phyloP scores from a whole-genome alignment of 2,113 vertebrate genomes.

The Irena cyanogastra region DNA sequence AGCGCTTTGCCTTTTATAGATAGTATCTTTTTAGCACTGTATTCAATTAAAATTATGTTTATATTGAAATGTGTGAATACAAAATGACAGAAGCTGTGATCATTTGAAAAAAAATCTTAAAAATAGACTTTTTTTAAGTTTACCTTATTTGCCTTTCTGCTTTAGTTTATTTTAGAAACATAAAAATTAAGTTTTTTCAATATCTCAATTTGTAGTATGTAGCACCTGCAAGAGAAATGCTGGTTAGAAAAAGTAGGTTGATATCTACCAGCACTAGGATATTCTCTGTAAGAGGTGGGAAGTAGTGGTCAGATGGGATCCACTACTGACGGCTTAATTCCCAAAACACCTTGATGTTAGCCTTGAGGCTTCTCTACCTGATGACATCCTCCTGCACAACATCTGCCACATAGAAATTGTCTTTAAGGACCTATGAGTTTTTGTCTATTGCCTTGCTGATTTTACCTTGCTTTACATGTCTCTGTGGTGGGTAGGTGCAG shows the following conservation, averaged over 20 bases:
- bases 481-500: background rate
- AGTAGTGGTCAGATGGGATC: background rate
- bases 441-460: background rate
- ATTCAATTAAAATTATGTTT: background rate
- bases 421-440: background rate
- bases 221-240: background rate
- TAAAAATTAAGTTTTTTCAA: background rate
- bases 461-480: background rate
- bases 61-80: background rate
- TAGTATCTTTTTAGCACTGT: background rate
- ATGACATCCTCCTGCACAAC: background rate
- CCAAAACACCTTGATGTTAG: rapidly evolving
- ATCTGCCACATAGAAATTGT: background rate
- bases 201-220: background rate
- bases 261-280: background rate
- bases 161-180: background rate
- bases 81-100: background rate
- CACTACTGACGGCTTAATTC: background rate
- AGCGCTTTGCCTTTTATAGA: background rate
- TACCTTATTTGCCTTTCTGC: background rate
- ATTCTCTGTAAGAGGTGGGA: background rate
- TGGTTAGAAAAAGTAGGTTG: background rate
- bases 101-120: background rate
- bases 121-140: background rate
- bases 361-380: background rate